A percentile compares a stretch with the other conserved stretches of the same genome.
Conservation (phyloP, 2,113 vertebrate genomes). For the Atrichornis clamosus region DNA sequence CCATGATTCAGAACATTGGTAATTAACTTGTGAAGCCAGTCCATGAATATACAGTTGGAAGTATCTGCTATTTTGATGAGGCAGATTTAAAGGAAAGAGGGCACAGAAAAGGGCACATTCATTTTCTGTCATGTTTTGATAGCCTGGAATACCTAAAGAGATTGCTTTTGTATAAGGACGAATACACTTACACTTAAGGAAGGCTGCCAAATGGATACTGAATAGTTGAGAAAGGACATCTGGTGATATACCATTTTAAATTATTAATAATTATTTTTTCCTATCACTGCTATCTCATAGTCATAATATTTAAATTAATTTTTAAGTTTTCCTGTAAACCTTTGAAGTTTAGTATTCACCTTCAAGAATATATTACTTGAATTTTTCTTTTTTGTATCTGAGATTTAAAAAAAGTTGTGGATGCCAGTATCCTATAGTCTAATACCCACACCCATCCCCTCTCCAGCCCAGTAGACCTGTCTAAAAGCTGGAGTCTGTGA, state of each 20-base stretch:
- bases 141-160: neutral
- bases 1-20: neutral
- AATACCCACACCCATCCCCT: accelerated
- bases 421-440: neutral
- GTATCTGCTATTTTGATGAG: neutral
- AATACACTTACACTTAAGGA: neutral
- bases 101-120: neutral
- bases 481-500: neutral
- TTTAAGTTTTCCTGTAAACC: neutral
- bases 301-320: neutral
- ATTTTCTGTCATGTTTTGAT: slow-evolving; percentile 16
- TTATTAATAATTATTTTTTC: neutral
- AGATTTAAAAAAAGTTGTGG: neutral
- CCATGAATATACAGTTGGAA: neutral
- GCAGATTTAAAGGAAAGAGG: slow-evolving; percentile 7
- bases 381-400: neutral
- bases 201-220: neutral
- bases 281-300: neutral
- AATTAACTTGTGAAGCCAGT: neutral
- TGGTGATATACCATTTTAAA: neutral
- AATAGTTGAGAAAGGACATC: neutral
- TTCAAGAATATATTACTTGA: neutral
- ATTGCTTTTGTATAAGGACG: neutral
- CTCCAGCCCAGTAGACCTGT: neutral
- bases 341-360: neutral